Evolutionary conservation across 1,140 invertebrate genomes (phyloP).

Genomic region (Zophobas morio): DNA sequence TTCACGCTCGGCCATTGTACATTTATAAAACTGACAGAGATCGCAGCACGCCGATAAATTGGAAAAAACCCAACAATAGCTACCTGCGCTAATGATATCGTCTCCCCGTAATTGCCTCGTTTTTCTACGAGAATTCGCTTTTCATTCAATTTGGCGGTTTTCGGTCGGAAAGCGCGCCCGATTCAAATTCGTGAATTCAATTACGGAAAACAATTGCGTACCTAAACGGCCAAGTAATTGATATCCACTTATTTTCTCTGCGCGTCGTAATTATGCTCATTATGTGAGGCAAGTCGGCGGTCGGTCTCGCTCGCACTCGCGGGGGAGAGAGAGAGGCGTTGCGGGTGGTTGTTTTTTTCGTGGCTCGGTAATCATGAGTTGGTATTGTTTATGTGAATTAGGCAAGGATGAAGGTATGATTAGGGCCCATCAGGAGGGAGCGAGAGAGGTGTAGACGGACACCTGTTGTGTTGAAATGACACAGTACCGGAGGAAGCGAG

Average conservation of each 20-base stretch:
- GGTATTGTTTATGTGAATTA: slow-evolving; percentile 37
- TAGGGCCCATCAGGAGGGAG: slow-evolving; percentile 6
- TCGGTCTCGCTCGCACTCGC: not conserved
- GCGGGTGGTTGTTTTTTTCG: slow-evolving; percentile 44
- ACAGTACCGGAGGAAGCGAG: slow-evolving; percentile 62
- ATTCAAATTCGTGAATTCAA: slow-evolving; percentile 27
- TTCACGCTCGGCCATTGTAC: slow-evolving; percentile 58
- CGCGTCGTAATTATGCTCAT: slow-evolving; percentile 54
- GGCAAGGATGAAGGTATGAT: slow-evolving; percentile 29
- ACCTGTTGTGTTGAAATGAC: slow-evolving; percentile 64
- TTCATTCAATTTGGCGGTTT: slow-evolving; percentile 3
- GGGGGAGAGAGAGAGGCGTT: not conserved
- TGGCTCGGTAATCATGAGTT: slow-evolving; percentile 34
- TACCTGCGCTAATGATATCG: slow-evolving; percentile 60
- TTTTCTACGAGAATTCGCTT: slow-evolving; percentile 1
- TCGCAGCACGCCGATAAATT: slow-evolving; percentile 57
- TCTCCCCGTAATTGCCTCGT: slow-evolving; percentile 44
- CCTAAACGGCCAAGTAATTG: slow-evolving; percentile 57
- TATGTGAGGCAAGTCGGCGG: slow-evolving; percentile 28
- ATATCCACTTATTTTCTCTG: slow-evolving; percentile 57
- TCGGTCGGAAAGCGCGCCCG: not conserved
- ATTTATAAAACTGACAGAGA: slow-evolving; percentile 62
- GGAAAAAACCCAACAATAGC: slow-evolving; percentile 57
- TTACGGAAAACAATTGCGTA: slow-evolving; percentile 54
- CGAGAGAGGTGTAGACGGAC: slow-evolving; percentile 46